A percentile compares a stretch with the other conserved stretches of the same genome.
phyloP scores from a whole-genome alignment of 2,113 vertebrate species.

The Nyctibius bracteatus region DNA sequence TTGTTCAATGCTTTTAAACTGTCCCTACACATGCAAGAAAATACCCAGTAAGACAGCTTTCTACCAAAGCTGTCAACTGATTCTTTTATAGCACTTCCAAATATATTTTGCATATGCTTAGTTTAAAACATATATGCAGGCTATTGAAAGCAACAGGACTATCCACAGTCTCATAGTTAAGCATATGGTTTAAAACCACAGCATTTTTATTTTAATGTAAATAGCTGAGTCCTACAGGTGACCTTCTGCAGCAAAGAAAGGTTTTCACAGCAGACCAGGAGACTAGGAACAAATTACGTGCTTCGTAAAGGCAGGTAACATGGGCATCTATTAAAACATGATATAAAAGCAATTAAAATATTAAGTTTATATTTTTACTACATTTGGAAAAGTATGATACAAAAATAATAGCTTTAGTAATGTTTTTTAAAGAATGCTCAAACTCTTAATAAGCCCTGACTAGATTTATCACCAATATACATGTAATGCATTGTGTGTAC shows the following conservation, averaged over 20 bases:
- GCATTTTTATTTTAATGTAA: background rate
- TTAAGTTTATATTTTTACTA: conserved; percentile 9
- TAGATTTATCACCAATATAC: background rate
- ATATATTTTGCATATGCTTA: background rate
- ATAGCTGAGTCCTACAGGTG: conserved; percentile 5
- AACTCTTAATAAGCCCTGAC: background rate
- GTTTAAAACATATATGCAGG: background rate
- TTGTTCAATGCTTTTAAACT: background rate
- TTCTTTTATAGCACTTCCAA: conserved; percentile 15
- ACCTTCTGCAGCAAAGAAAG: background rate
- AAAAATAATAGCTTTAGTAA: background rate
- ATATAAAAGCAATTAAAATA: conserved; percentile 12
- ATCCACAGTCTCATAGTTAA: background rate
- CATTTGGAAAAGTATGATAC: background rate
- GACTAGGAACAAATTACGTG: background rate
- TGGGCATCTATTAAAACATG: background rate
- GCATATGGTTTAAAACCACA: background rate
- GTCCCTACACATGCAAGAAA: background rate
- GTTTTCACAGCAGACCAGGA: background rate
- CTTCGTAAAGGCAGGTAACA: background rate
- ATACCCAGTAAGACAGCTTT: background rate
- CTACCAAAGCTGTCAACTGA: background rate
- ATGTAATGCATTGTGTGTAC: background rate
- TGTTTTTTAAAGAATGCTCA: background rate
- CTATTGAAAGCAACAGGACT: conserved; percentile 18